Evolutionary conservation across 1,140 invertebrate genomes (phyloP).

Genomic region (Drosophila equinoxialis): DNA sequence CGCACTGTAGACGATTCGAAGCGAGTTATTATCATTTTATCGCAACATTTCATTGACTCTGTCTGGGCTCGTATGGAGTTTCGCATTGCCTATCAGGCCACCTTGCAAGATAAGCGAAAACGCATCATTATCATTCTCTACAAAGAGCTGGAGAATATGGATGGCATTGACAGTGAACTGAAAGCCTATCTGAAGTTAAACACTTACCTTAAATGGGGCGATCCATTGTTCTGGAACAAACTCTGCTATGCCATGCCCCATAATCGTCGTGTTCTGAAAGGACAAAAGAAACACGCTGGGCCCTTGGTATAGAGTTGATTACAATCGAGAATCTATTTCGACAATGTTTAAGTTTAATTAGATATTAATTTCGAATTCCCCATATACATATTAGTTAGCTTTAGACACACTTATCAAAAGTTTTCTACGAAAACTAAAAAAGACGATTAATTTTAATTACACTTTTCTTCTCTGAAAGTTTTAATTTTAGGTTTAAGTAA

Average conservation of each 20-base stretch:
- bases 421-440: conserved; percentile 7
- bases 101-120: conserved; percentile 89
- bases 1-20: conserved; percentile 90
- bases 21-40: conserved; percentile 92
- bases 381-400: neutral
- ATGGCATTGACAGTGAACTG: conserved; percentile 89
- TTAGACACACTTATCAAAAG: neutral
- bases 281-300: conserved; percentile 71
- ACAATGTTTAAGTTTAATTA: neutral
- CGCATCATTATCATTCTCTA: conserved; percentile 91
- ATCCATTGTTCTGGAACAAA: conserved; percentile 94
- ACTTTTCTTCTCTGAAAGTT: neutral
- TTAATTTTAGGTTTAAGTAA: neutral
- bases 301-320: conserved; percentile 44
- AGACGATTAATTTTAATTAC: neutral
- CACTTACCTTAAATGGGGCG: conserved; percentile 93
- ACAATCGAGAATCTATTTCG: neutral
- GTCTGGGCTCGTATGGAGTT: conserved; percentile 94
- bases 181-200: conserved; percentile 91
- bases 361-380: neutral
- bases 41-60: conserved; percentile 91
- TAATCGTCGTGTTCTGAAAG: conserved; percentile 65
- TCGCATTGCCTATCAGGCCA: conserved; percentile 89
- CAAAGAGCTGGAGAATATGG: conserved; percentile 87
- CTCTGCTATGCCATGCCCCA: conserved; percentile 88